Evolutionary conservation across 2,888 invertebrate species (phyloP).

Genomic region (Meiosimyza platycephala): DNA sequence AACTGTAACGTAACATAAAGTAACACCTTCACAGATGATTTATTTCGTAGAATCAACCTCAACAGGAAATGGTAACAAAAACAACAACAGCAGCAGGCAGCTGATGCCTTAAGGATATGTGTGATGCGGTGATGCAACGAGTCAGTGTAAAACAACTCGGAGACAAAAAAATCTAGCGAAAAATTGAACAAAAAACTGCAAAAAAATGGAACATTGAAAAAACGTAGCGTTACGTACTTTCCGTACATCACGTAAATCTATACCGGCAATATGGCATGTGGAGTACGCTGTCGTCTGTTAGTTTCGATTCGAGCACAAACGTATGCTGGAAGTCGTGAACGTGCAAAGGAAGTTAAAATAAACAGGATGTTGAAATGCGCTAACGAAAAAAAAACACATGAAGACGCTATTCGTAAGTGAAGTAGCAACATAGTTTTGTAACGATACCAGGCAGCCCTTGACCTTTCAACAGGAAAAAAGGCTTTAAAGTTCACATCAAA

Average conservation of each 20-base stretch:
- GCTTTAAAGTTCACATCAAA: too few relatives aligned
- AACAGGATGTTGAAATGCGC: constrained; percentile 27
- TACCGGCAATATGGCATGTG: constrained; percentile 21
- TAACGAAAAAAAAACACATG: not conserved
- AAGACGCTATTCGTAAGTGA: too few relatives aligned
- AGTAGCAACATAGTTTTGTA: too few relatives aligned
- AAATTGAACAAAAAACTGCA: constrained; percentile 25
- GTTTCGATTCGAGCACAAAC: constrained; percentile 37
- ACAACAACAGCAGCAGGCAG: constrained; percentile 2
- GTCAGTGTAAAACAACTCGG: constrained; percentile 2
- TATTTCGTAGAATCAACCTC: constrained; percentile 56
- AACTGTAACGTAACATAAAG: constrained; percentile 39
- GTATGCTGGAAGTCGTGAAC: constrained; percentile 48
- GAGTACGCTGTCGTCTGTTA: constrained; percentile 20
- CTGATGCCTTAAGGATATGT: constrained; percentile 45
- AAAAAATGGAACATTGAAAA: not conserved
- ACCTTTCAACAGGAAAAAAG: too few relatives aligned
- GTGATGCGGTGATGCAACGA: constrained; percentile 49
- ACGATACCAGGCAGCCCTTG: too few relatives aligned
- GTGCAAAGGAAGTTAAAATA: constrained; percentile 55
- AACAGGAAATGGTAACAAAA: constrained; percentile 41
- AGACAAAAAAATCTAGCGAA: constrained; percentile 46
- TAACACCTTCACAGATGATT: constrained; percentile 65
- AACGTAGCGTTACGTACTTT: too few relatives aligned
- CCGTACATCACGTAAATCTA: constrained; percentile 28